Conservation (phyloP, 2,888 invertebrate species). For the Odontomyia ornata region DNA sequence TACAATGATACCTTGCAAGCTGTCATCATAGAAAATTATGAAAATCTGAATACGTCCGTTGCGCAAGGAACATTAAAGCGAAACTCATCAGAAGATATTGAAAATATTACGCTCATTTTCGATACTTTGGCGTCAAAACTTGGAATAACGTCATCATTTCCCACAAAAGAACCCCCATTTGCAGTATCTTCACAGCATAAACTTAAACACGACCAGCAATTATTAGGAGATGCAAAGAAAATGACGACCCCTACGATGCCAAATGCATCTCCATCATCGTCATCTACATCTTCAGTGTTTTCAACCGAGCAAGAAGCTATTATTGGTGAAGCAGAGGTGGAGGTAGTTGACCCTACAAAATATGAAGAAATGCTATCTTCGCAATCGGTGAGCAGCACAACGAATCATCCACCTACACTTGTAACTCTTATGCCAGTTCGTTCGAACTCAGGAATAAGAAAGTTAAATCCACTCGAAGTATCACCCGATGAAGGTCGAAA, state of each 20-base stretch:
- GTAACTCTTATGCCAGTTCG: slow-evolving; percentile 79
- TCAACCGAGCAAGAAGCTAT: slow-evolving; percentile 54
- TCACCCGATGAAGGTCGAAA: slow-evolving; percentile 57
- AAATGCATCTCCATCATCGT: slow-evolving; percentile 43
- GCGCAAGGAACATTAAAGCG: slow-evolving; percentile 59
- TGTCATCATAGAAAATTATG: slow-evolving; percentile 69
- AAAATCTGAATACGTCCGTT: slow-evolving; percentile 57
- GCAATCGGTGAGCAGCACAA: slow-evolving; percentile 55
- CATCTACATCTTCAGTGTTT: background rate
- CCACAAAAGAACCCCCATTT: slow-evolving; percentile 60
- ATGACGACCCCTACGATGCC: slow-evolving; percentile 30
- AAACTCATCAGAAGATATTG: slow-evolving; percentile 64
- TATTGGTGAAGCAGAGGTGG: slow-evolving; percentile 63
- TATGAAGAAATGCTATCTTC: slow-evolving; percentile 63
- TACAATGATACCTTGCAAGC: slow-evolving; percentile 73
- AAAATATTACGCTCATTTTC: slow-evolving; percentile 73
- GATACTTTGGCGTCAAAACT: slow-evolving; percentile 70
- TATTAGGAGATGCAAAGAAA: background rate
- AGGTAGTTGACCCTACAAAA: slow-evolving; percentile 63
- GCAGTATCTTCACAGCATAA: slow-evolving; percentile 59
- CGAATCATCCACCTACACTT: slow-evolving; percentile 62
- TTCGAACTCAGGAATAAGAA: slow-evolving; percentile 81
- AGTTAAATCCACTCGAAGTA: slow-evolving; percentile 68
- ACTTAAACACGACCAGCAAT: slow-evolving; percentile 55
- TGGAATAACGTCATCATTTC: slow-evolving; percentile 61